Percentiles rank a stretch among this genome's conserved stretches.
phyloP scores from a whole-genome alignment of 2,888 invertebrate species.

The Lucinisca nassula region DNA sequence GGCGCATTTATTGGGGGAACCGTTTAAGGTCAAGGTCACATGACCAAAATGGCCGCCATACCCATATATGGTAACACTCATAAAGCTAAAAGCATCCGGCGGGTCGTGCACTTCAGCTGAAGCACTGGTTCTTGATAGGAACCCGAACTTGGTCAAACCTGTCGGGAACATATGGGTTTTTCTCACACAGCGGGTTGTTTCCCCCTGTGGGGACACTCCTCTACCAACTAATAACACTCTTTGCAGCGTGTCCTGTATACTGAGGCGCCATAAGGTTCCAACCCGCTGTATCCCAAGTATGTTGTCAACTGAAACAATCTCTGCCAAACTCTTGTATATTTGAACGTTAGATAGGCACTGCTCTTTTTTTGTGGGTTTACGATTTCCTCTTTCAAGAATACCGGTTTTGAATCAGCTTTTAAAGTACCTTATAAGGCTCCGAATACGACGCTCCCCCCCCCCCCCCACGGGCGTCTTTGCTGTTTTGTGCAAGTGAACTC shows the following conservation, averaged over 20 bases:
- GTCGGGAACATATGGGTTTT: neutral
- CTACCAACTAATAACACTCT: neutral
- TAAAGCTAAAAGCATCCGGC: too few species aligned
- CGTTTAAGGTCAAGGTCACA: too few species aligned
- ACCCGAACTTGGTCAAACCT: too few species aligned
- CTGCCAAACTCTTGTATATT: conserved; percentile 7
- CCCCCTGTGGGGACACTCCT: neutral
- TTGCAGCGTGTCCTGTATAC: neutral
- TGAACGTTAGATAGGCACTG: conserved; percentile 23
- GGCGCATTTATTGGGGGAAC: too few species aligned
- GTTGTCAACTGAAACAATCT: neutral
- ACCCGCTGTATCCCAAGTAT: conserved; percentile 27
- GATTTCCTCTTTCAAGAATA: neutral
- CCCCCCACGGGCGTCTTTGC: neutral
- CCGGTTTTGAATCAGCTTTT: neutral
- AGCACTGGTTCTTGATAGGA: neutral
- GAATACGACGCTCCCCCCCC: neutral
- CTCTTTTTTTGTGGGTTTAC: neutral
- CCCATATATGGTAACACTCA: too few species aligned
- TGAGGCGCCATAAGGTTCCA: conserved; percentile 26
- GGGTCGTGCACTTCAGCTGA: too few species aligned
- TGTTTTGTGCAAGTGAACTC: neutral
- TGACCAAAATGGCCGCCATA: too few species aligned
- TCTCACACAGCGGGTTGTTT: neutral
- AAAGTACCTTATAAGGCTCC: neutral